Conservation (phyloP, 2,797 vertebrate genomes). For the Sorex maritimensis region DNA sequence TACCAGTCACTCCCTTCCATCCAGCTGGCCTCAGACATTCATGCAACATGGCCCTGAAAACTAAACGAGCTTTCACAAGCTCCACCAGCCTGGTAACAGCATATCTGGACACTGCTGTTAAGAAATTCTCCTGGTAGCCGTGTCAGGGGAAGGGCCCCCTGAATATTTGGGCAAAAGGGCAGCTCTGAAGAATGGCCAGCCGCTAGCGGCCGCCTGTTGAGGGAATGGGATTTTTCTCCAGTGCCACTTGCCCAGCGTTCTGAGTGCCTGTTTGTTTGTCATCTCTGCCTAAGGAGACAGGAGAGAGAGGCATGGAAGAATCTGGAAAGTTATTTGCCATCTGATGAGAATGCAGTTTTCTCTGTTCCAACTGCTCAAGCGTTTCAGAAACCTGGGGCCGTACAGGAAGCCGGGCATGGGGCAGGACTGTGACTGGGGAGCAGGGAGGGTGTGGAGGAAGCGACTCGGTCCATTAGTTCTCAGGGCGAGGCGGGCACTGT, state of each 20-base stretch:
- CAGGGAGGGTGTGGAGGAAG: neutral
- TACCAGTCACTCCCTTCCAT: too few species aligned
- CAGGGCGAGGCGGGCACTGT: neutral
- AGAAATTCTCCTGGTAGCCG: neutral
- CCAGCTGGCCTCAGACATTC: too few species aligned
- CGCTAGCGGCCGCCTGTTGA: neutral
- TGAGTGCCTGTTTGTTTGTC: neutral
- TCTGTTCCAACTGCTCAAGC: neutral
- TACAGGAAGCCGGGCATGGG: neutral
- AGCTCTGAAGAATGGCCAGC: neutral
- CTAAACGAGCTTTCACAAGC: neutral
- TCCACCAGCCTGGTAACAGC: neutral
- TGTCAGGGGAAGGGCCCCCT: neutral
- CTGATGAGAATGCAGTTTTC: neutral
- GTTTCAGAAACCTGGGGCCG: neutral
- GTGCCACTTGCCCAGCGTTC: neutral
- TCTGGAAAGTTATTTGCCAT: slow-evolving; percentile 48
- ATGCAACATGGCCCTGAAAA: too few species aligned
- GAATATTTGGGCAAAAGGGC: neutral
- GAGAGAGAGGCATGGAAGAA: neutral
- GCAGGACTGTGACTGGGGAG: neutral
- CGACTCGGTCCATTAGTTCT: neutral
- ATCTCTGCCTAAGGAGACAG: neutral
- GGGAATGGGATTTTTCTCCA: neutral
- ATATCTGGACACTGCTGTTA: neutral